Evolutionary conservation across 2,888 invertebrate genomes (phyloP).

Genomic region (Cyclophora punctaria): DNA sequence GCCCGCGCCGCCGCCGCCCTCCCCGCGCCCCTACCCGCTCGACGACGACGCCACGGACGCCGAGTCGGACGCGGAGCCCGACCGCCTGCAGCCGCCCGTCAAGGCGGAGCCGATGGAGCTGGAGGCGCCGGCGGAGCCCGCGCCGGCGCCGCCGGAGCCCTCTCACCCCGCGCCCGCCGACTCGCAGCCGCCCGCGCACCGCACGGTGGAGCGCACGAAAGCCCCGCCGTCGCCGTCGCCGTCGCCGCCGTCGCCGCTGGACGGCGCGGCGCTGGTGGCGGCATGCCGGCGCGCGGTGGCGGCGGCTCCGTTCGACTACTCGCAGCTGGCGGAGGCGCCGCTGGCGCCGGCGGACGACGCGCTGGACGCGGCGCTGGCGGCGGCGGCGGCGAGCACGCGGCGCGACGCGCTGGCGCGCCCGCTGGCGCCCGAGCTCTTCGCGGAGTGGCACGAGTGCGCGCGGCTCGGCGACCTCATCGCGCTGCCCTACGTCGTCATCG

Average conservation of each 20-base stretch:
- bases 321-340: conserved; percentile 23
- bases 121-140: background rate
- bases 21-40: conserved; percentile 50
- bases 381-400: conserved; percentile 7
- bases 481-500: conserved; percentile 97
- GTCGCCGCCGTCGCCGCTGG: no score
- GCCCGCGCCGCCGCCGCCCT: conserved; percentile 50
- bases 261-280: background rate
- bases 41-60: conserved; percentile 19
- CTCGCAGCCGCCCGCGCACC: conserved; percentile 39
- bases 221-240: conserved; percentile 1
- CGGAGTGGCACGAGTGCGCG: conserved; percentile 94
- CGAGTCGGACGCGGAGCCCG: conserved; percentile 10
- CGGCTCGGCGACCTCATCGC: conserved; percentile 89
- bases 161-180: conserved; percentile 22
- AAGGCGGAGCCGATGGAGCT: conserved; percentile 25
- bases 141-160: no score
- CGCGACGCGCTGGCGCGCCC: conserved; percentile 44
- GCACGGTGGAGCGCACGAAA: conserved; percentile 65
- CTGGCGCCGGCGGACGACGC: conserved; percentile 17
- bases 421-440: conserved; percentile 73
- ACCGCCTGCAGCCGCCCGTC: conserved; percentile 62
- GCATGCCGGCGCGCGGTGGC: conserved; percentile 54
- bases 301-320: conserved; percentile 52
- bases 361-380: conserved; percentile 16